These are phyloP conservation scores for Melanchra persicariae DNA, from an alignment of 2,888 invertebrate species.

Conservation along the genomic window DNA sequence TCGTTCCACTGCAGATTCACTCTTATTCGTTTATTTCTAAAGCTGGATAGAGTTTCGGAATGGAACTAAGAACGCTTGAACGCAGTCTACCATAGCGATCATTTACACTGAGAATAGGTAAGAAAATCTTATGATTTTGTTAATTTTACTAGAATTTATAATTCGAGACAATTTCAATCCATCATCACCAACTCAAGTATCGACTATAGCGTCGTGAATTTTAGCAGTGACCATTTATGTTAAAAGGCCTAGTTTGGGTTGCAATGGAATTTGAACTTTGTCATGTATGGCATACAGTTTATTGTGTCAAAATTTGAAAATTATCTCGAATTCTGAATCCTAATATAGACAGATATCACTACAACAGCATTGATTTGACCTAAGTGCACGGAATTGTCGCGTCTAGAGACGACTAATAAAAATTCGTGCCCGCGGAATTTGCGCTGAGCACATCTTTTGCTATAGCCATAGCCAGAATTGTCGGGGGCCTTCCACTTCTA, in stretches of 20 bases:
- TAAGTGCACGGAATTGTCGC: not conserved
- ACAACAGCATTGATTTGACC: not conserved
- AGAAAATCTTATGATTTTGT: constrained; percentile 1
- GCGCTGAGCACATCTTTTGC: not conserved
- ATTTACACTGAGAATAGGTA: not conserved
- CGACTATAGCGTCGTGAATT: too few relatives aligned
- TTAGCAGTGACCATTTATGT: too few relatives aligned
- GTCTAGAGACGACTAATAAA: not conserved
- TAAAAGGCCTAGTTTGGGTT: too few relatives aligned
- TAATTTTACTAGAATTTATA: too few relatives aligned
- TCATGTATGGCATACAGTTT: too few relatives aligned
- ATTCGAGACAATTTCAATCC: too few relatives aligned
- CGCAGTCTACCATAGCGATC: not conserved
- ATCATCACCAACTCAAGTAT: too few relatives aligned
- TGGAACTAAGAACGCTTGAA: not conserved
- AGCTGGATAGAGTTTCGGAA: too few relatives aligned
- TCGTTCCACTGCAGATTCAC: not conserved
- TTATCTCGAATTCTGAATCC: too few relatives aligned
- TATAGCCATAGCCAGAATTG: not conserved
- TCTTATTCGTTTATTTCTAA: not conserved
- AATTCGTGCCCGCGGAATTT: not conserved
- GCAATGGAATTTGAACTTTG: too few relatives aligned
- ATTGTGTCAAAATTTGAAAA: too few relatives aligned
- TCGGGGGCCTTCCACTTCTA: not conserved
- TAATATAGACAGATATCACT: not conserved